Conservation (phyloP, 92 coral and sea anemone genomes). For the Actinernus sp. region DNA sequence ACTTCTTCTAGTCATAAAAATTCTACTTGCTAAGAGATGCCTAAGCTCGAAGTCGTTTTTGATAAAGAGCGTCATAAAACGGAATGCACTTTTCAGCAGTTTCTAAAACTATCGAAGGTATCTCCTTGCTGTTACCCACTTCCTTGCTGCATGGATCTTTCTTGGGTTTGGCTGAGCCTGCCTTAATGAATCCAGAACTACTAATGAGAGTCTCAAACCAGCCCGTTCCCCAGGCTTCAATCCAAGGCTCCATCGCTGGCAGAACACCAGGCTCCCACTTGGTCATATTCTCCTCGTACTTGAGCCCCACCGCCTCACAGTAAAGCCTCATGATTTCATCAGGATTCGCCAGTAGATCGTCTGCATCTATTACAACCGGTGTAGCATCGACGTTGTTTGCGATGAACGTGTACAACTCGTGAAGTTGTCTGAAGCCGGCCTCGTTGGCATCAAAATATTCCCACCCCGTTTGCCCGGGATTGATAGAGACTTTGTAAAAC, state of each 20-base stretch:
- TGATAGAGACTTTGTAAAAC: constrained; percentile 80
- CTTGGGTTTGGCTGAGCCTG: too few species aligned
- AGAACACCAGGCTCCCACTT: constrained; percentile 91
- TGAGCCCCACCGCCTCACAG: constrained; percentile 86
- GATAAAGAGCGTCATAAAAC: too few species aligned
- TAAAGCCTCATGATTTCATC: constrained; percentile 80
- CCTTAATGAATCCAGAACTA: constrained; percentile 82
- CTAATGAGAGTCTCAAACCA: constrained; percentile 93
- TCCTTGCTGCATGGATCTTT: too few species aligned
- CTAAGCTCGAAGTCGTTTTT: too few species aligned
- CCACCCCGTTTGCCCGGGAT: constrained; percentile 96
- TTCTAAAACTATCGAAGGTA: too few species aligned
- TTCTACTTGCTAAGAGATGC: too few species aligned
- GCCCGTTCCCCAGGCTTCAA: too few species aligned
- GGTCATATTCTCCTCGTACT: constrained; percentile 87
- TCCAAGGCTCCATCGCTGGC: constrained; percentile 93
- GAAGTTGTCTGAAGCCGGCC: constrained; percentile 92
- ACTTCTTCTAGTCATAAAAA: too few species aligned
- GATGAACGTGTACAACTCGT: constrained; percentile 79
- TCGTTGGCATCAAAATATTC: constrained; percentile 87
- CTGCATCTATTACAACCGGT: constrained; percentile 92
- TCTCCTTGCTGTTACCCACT: too few species aligned
- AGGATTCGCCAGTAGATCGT: constrained; percentile 88
- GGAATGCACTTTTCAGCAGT: too few species aligned
- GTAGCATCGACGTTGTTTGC: constrained; percentile 58